Evolutionary conservation across 2,888 invertebrate species (phyloP).

Genomic region (Acronicta leporina): DNA sequence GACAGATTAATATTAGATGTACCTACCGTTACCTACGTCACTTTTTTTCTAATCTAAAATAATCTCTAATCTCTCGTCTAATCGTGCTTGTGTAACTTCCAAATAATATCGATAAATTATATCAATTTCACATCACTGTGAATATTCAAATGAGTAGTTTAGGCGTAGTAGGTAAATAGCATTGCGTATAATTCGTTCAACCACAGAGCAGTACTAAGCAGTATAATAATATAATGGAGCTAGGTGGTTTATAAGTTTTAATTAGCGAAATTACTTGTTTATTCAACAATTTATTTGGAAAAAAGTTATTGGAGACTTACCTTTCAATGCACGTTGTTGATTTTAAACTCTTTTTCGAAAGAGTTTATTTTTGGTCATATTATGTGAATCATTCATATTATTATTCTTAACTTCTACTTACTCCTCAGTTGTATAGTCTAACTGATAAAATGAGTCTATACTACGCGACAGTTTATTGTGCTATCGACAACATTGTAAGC

Average conservation of each 20-base stretch:
- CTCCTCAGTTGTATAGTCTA: no score
- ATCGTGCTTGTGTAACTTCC: neutral
- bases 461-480: conserved; percentile 17
- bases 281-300: no score
- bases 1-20: no score
- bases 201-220: conserved; percentile 17
- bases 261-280: neutral
- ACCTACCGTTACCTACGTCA: no score
- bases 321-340: no score
- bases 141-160: conserved; percentile 83
- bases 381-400: no score
- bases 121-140: conserved; percentile 61
- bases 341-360: no score
- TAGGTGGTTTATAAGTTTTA: neutral
- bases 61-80: neutral
- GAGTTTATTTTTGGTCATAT: no score
- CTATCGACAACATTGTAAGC: conserved; percentile 39
- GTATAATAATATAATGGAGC: conserved; percentile 2
- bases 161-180: conserved; percentile 77
- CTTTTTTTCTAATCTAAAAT: no score
- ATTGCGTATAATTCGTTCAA: conserved; percentile 63
- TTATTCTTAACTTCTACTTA: no score
- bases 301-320: no score
- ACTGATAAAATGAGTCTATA: neutral
- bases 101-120: conserved; percentile 44